A percentile compares a stretch with the other conserved stretches of the same genome.
phyloP scores from a whole-genome alignment of 2,113 vertebrate genomes.

The Arizona elegans region DNA sequence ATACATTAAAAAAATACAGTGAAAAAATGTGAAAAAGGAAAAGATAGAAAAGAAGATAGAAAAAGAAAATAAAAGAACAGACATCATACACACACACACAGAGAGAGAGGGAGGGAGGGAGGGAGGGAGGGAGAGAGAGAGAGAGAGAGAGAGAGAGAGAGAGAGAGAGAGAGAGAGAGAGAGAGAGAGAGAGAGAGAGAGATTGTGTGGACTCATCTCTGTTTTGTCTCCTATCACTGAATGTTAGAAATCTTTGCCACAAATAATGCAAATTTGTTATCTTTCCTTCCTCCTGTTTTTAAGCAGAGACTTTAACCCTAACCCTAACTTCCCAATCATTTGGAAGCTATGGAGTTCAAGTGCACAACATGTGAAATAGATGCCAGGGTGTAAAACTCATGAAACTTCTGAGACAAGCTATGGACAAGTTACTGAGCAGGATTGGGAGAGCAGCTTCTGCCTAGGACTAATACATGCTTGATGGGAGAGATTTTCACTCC shows the following conservation, averaged over 20 bases:
- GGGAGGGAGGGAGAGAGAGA: no score
- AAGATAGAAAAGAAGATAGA: neutral
- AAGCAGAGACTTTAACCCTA: neutral
- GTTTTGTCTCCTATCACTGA: neutral
- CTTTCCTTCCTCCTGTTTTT: conserved; percentile 13
- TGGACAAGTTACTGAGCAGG: neutral
- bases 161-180: no score
- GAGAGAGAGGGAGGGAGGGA: no score
- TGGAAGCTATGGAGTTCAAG: neutral
- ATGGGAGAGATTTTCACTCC: neutral
- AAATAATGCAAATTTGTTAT: neutral
- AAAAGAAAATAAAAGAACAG: neutral
- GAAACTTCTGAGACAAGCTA: neutral
- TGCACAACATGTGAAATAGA: neutral
- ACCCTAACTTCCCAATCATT: neutral
- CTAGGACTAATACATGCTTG: neutral
- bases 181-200: no score
- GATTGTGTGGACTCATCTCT: no score
- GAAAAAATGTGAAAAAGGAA: neutral
- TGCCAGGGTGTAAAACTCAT: neutral
- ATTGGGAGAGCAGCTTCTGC: neutral
- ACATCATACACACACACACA: neutral
- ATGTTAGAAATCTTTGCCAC: conserved; percentile 21
- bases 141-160: no score
- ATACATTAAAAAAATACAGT: neutral